Evolutionary conservation across 2,888 invertebrate genomes (phyloP), one percentile per base, ranked within the genome.

Genomic region (Augiades crinisus): DNA sequence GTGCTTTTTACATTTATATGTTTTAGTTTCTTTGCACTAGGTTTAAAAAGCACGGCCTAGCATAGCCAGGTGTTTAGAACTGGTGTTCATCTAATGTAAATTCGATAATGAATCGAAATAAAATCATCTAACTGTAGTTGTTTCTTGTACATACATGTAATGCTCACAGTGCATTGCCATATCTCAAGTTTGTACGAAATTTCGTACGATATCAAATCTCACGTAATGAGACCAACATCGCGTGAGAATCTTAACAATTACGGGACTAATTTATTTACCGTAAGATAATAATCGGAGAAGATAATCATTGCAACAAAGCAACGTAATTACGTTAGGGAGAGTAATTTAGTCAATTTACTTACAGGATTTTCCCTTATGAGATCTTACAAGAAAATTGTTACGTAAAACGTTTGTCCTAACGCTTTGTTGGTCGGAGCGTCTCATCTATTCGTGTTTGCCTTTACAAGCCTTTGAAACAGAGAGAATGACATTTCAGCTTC

Each of bases 231-330:
- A 30, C 17, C 13, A 43, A 30, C 17, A 30, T 44, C 13, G 43
- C 43, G 31, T 44, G 43, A 44, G 19, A 33, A 13, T 44, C 43
- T 21, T 21, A n/a, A 21, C 33, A 12, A 21, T 31, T 44, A 44
- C 17, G 31, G 31, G 12, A 13, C 38, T 22, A 38, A 38, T 38
- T 21, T 21, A 38, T 22, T 21, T 34, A 34, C 16, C 8, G 34
- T 34, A 34, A 7, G 16, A 22, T 38, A 38, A 38, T 38, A 21
- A 21, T 22, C 21, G 7, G 7, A 34, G 34, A 34, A 34, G 21
- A 22, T 12, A 22, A 38, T 38, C 22, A 38, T 12, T 22, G 13
- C 13, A 38, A 38, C 38, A 38, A 38, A 13, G 38, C 21, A 17
- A n/a, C 8, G 17, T 21, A 38, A 38, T 21, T n/a, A n/a, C n/a